Base-by-base conservation (phyloP, 2,113 vertebrate species). In the Heterocephalus glaber region DNA sequence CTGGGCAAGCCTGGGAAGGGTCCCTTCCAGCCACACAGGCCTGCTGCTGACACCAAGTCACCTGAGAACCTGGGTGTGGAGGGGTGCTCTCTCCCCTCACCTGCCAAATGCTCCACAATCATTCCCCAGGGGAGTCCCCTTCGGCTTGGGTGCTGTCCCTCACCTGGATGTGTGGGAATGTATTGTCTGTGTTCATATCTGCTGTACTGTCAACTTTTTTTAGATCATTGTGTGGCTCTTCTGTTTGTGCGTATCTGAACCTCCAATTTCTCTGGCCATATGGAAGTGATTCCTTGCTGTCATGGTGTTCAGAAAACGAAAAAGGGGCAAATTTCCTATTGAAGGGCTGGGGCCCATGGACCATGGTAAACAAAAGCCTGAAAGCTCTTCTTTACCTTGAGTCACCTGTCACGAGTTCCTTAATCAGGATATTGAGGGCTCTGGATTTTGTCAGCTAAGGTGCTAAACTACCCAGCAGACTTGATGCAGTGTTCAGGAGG, bases 301-400 rank as follows among this genome's bases (percentile, higher is more conserved):
- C 72, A 14, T 2, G 2, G 11, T 41, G n/a, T 26, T 74, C 70
- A 26, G 22, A 96, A 99, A 98, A 99, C 99, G 0, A 99, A 99
- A 96, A 99, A 99, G 96, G 99, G 99, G 33, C 99, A 99, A 97
- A 94, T 99, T 99, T 96, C 99, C 99, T 5, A 98, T 99, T 1
- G 99, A 99, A 96, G 99, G 99, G 0, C 97, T 99, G 98, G 99
- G 99, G 74, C 99, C 99, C 98, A 99, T 99, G 99, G 99, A 99
- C 11, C 98, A 99, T 10, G 98, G 97, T 97, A 99, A 99, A 98
- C 99, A 99, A 35, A 99, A 99, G 83, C 96, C 99, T 0, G 98
- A 99, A 77, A 98, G 98, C 96, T 99, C 99, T 98, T 97, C 98
- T 38, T 98, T 97, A 99, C 92, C 72, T 79, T 74, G 47, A 3